Conservation (phyloP, 2,797 vertebrate genomes). For the Molossus alvarezi region DNA sequence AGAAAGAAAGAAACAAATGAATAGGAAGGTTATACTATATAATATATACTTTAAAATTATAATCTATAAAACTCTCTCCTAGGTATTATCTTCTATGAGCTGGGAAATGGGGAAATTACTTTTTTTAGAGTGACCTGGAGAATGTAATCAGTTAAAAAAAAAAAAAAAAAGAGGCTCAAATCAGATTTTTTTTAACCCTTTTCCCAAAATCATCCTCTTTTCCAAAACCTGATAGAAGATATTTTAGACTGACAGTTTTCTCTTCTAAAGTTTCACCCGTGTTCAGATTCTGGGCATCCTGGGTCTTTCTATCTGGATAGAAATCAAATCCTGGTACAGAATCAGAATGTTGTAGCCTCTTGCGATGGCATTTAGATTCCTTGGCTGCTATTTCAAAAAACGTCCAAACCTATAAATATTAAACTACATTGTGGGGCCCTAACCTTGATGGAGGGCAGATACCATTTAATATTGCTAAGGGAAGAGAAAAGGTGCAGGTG, state of each 20-base stretch:
- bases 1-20: background rate
- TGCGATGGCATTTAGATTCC: constrained; percentile 64
- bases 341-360: constrained; percentile 40
- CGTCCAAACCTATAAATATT: constrained; percentile 78
- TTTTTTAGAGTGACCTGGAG: background rate
- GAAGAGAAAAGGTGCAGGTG: background rate
- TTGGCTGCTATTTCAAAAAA: constrained; percentile 61
- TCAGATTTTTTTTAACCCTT: background rate
- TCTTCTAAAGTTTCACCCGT: background rate
- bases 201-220: background rate
- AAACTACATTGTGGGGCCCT: constrained; percentile 78
- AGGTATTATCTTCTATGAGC: background rate
- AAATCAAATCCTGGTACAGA: constrained; percentile 5
- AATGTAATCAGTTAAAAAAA: constrained; percentile 52
- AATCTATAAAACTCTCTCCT: background rate
- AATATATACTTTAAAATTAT: background rate
- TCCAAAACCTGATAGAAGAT: background rate
- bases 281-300: background rate
- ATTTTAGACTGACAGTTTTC: constrained; percentile 47
- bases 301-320: constrained; percentile 54
- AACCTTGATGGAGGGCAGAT: constrained; percentile 68
- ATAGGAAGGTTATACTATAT: background rate
- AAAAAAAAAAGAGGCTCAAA: background rate
- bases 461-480: constrained; percentile 72
- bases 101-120: background rate